Percentiles rank a stretch among this genome's conserved stretches.
These are phyloP conservation scores for Stenchaetothrips biformis DNA, from an alignment of 2,888 invertebrate genomes.

Conservation along the genomic window DNA sequence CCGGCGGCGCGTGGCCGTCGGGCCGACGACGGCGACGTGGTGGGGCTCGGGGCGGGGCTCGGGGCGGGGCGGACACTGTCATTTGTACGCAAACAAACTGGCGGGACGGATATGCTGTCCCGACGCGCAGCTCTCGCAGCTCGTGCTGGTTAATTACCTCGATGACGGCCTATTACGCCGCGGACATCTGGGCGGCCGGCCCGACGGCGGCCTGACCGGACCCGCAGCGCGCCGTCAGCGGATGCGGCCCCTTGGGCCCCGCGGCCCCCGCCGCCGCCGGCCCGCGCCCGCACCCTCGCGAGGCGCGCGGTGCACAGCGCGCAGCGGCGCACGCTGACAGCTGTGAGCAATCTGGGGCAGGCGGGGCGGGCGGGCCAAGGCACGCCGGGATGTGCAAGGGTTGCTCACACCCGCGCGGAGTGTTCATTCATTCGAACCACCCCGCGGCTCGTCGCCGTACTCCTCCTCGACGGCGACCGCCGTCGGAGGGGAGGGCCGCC, in stretches of 20 bases:
- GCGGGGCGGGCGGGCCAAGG: not conserved
- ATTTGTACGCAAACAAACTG: not conserved
- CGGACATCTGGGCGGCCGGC: slow-evolving; percentile 9
- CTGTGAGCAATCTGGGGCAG: not conserved
- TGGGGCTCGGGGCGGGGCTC: too few relatives aligned
- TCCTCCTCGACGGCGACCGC: not conserved
- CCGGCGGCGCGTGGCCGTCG: not conserved
- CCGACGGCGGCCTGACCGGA: not conserved
- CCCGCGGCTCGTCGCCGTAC: not conserved
- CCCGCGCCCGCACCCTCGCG: not conserved
- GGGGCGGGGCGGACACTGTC: not conserved
- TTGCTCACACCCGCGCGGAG: not conserved
- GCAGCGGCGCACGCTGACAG: not conserved
- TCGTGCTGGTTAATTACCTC: slow-evolving; percentile 17
- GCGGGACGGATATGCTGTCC: not conserved
- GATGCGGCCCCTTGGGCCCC: not conserved
- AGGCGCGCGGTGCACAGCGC: not conserved
- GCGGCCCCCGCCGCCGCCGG: not conserved
- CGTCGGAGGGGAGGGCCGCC: not conserved
- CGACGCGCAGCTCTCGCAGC: not conserved
- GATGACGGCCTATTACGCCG: slow-evolving; percentile 20
- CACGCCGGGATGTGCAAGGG: not conserved
- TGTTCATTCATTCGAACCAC: slow-evolving; percentile 9
- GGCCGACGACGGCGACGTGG: too few relatives aligned
- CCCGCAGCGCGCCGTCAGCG: not conserved